phyloP scores from a whole-genome alignment of 92 coral and sea anemone species.

The Zoanthus gigantus region DNA sequence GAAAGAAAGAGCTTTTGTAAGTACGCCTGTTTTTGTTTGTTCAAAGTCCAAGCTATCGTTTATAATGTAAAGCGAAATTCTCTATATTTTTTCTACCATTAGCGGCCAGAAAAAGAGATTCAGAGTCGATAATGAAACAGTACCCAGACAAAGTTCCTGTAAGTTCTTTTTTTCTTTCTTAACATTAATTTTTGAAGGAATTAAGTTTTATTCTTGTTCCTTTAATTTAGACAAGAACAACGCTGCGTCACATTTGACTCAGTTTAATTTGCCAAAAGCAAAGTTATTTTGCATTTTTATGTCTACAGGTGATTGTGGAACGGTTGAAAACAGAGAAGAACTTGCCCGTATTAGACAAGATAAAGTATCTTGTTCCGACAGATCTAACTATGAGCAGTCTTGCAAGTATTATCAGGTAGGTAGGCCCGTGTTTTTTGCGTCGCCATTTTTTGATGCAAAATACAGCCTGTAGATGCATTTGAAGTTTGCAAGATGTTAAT shows the following conservation, averaged over 20 bases:
- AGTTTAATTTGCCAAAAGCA: not conserved
- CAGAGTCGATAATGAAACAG: conserved; percentile 91
- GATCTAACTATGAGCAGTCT: conserved; percentile 98
- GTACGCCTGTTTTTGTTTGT: conserved; percentile 38
- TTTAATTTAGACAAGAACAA: not conserved
- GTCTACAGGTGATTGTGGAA: conserved; percentile 92
- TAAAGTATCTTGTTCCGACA: conserved; percentile 94
- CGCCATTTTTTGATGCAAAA: not conserved
- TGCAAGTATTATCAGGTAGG: conserved; percentile 93
- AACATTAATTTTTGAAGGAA: not conserved
- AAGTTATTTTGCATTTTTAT: not conserved
- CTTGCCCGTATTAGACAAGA: conserved; percentile 95
- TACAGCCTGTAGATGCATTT: too few relatives aligned
- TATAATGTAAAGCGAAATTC: not conserved
- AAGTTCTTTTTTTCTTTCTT: conserved; percentile 25
- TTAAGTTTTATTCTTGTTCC: not conserved
- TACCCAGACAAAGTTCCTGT: conserved; percentile 99
- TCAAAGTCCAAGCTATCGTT: not conserved
- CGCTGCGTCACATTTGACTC: not conserved
- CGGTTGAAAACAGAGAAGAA: conserved; percentile 88
- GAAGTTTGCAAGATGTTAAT: too few relatives aligned
- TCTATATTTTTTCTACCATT: conserved; percentile 6
- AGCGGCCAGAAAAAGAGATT: conserved; percentile 97
- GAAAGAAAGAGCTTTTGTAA: conserved; percentile 95
- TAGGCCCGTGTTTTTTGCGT: not conserved